Conservation (phyloP, 2,113 vertebrate genomes). For the Probosciger aterrimus region DNA sequence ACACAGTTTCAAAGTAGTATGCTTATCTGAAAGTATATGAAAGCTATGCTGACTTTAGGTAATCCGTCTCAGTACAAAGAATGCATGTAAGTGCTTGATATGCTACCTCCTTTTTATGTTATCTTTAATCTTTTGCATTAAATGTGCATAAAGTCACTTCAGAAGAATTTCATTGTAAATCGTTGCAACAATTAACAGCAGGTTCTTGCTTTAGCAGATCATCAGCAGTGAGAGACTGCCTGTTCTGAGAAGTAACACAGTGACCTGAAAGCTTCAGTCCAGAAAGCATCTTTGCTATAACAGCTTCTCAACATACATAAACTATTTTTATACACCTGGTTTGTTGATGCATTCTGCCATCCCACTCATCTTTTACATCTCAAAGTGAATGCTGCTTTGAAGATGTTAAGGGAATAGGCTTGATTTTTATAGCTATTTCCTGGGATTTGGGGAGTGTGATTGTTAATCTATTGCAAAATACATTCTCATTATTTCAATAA, state of each 20-base stretch:
- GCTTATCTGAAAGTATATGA: background rate
- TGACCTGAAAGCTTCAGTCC: background rate
- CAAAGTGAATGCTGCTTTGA: background rate
- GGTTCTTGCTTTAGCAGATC: background rate
- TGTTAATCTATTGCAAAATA: slow-evolving; percentile 7
- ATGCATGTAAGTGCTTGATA: background rate
- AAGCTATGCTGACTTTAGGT: background rate
- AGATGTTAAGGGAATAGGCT: background rate
- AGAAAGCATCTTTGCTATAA: background rate
- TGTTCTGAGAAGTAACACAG: background rate
- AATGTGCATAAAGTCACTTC: slow-evolving; percentile 12
- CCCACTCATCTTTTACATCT: background rate
- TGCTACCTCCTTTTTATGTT: slow-evolving; percentile 8
- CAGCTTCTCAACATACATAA: background rate
- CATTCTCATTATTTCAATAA: slow-evolving; percentile 4
- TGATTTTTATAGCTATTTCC: slow-evolving; percentile 13
- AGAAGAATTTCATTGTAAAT: slow-evolving; percentile 38
- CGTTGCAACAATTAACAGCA: slow-evolving; percentile 15
- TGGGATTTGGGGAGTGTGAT: background rate
- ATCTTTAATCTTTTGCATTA: slow-evolving; percentile 6
- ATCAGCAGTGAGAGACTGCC: background rate
- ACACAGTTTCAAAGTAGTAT: background rate
- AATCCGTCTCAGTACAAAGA: background rate
- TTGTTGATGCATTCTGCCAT: background rate
- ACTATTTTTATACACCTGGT: background rate